Base-by-base conservation (phyloP, 2,113 vertebrate species). In the Falcunculus frontatus region DNA sequence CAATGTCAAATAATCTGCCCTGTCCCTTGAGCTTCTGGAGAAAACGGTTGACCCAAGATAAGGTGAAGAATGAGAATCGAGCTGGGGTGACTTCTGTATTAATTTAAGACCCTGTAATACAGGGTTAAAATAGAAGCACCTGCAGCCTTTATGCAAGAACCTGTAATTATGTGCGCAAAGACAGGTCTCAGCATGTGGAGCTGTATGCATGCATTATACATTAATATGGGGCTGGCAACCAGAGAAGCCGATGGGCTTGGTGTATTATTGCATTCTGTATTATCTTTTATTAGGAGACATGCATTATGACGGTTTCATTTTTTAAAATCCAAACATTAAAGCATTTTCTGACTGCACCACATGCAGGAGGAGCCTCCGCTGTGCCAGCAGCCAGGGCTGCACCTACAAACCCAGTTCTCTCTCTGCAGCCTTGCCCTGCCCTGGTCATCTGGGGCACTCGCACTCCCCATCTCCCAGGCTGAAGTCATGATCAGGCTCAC, bases 41-140 rank as follows among this genome's bases (percentile, higher is more conserved):
- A 76, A 50, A 27, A 59, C 8, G 16, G 7, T 9, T 1, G 16
- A 68, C 49, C 11, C 2, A 2, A 63, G 33, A 47, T 55, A 56
- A 42, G 33, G 29, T 26, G 75, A 83, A 80, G 55, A 75, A 57
- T 27, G 20, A 73, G 49, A 86, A 62, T 59, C 2, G 10, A 39
- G 62, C 33, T 70, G n/a, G 44, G 9, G 16, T 52, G 44, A 46
- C 10, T 69, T 73, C 57, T 53, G 41, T 37, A 27, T 50, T 52
- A 80, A 69, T 83, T 80, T 37, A 37, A 62, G 70, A 17, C 46
- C 33, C 53, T n/a, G 33, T 20, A 87, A 62, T 26, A 62, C 26
- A 68, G 62, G 42, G 85, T 90, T 89, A 90, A 94, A 86, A 69
- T 7, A 80, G 85, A 94, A 77, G 26, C n/a, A 86, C 39, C 73